Evolutionary conservation across 2,888 invertebrate genomes (phyloP).

Genomic region (Margaritifera margaritifera): DNA sequence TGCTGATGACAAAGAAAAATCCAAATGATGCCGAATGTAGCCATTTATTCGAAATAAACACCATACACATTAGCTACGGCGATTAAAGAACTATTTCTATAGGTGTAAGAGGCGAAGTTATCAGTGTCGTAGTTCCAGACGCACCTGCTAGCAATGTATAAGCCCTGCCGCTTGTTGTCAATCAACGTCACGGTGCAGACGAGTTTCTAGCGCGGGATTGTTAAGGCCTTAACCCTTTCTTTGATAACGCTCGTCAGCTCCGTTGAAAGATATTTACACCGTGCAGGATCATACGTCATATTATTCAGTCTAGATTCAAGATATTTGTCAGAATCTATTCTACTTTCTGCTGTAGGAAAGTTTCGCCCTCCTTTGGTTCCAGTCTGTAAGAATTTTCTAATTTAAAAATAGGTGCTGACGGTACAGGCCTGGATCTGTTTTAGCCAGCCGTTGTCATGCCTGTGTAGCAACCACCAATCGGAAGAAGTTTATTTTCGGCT

Average conservation of each 20-base stretch:
- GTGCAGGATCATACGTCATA: slow-evolving; percentile 49
- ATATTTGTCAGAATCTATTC: slow-evolving; percentile 46
- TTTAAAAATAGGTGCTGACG: slow-evolving; percentile 26
- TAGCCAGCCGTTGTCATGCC: slow-evolving; percentile 56
- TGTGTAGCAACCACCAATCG: slow-evolving; percentile 54
- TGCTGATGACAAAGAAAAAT: too few species aligned
- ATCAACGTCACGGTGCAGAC: slow-evolving; percentile 61
- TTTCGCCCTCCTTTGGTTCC: slow-evolving; percentile 48
- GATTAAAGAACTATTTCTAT: slow-evolving; percentile 49
- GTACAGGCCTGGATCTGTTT: slow-evolving; percentile 27
- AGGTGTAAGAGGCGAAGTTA: slow-evolving; percentile 59
- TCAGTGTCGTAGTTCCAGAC: slow-evolving; percentile 59
- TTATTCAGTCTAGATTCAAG: slow-evolving; percentile 45
- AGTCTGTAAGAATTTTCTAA: slow-evolving; percentile 62
- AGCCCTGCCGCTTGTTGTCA: slow-evolving; percentile 60
- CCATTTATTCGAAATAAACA: slow-evolving; percentile 54
- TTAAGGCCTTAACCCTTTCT: slow-evolving; percentile 50
- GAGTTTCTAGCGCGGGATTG: slow-evolving; percentile 60
- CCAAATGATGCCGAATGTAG: background rate
- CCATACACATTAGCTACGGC: slow-evolving; percentile 62
- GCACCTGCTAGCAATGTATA: slow-evolving; percentile 58
- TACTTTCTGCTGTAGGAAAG: slow-evolving; percentile 49
- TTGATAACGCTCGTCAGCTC: slow-evolving; percentile 56
- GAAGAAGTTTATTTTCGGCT: slow-evolving; percentile 52
- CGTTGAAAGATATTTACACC: slow-evolving; percentile 47